Conservation (phyloP, 2,797 vertebrate species). For the Erethizon dorsatum region DNA sequence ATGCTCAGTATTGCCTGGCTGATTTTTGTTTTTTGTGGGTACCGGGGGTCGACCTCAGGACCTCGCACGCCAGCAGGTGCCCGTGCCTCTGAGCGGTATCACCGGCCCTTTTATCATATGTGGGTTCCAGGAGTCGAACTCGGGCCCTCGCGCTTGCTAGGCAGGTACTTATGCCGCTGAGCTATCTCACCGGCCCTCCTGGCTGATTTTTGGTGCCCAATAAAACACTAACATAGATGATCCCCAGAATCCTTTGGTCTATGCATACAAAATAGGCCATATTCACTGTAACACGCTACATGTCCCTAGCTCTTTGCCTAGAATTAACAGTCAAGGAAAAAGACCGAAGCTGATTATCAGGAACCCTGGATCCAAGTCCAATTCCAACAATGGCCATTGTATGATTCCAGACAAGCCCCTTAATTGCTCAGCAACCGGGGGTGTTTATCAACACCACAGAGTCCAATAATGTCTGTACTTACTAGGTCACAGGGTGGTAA, state of each 20-base stretch:
- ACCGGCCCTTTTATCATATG: no score
- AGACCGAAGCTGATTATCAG: not conserved
- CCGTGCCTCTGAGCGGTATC: no score
- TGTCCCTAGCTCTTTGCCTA: slow-evolving; percentile 1
- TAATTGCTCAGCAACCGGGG: not conserved
- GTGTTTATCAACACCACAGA: not conserved
- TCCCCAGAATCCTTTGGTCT: not conserved
- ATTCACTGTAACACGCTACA: not conserved
- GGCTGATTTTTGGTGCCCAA: not conserved
- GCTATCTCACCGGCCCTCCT: not conserved
- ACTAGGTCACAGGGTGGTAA: not conserved
- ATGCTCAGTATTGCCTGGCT: not conserved
- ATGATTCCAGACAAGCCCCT: not conserved
- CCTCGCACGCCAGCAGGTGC: no score
- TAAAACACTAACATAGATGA: not conserved
- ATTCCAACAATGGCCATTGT: not conserved
- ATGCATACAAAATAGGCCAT: not conserved
- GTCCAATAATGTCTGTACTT: not conserved
- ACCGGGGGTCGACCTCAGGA: no score
- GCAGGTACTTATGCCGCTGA: no score
- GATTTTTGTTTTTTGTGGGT: not conserved
- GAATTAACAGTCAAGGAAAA: slow-evolving; percentile 46
- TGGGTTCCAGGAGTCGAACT: no score
- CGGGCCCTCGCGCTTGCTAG: no score
- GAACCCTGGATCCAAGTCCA: not conserved